Percentiles rank a stretch among this genome's conserved stretches.
Conservation (phyloP, 1,140 invertebrate genomes). For the Micrasema minimum region DNA sequence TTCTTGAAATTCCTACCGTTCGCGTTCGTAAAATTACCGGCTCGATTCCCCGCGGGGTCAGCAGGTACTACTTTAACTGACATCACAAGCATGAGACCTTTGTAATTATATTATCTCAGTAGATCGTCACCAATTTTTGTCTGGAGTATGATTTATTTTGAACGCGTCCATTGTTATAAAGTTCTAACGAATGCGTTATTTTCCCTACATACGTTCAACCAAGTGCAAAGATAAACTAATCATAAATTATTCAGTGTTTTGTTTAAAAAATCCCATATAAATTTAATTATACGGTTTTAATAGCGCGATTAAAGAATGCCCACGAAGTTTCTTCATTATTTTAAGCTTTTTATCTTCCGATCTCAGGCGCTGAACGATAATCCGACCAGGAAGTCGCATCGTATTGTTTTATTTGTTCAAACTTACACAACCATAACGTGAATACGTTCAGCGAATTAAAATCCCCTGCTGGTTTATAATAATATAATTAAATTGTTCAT, state of each 20-base stretch:
- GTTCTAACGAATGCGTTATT: too few species aligned
- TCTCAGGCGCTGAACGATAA: conserved; percentile 14
- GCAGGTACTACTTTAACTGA: too few species aligned
- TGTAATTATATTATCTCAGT: too few species aligned
- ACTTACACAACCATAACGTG: conserved; percentile 27
- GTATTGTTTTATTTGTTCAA: conserved; percentile 27
- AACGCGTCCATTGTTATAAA: too few species aligned
- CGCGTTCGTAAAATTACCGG: too few species aligned
- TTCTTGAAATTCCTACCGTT: too few species aligned
- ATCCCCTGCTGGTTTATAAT: conserved; percentile 11
- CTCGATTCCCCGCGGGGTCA: too few species aligned
- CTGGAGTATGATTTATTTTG: too few species aligned
- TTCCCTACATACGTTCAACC: background rate
- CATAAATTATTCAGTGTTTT: conserved; percentile 1
- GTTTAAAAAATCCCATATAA: conserved; percentile 19
- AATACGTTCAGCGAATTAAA: conserved; percentile 21
- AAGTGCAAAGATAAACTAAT: background rate
- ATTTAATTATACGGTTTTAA: conserved; percentile 33
- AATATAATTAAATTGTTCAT: conserved; percentile 29
- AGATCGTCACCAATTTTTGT: too few species aligned
- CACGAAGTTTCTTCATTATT: conserved; percentile 24
- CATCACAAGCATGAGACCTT: too few species aligned
- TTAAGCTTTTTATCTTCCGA: conserved; percentile 16
- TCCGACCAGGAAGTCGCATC: conserved; percentile 27
- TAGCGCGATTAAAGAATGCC: conserved; percentile 9